Evolutionary conservation across 2,797 vertebrate species (phyloP).

Genomic region (Sebastes aleutianus): DNA sequence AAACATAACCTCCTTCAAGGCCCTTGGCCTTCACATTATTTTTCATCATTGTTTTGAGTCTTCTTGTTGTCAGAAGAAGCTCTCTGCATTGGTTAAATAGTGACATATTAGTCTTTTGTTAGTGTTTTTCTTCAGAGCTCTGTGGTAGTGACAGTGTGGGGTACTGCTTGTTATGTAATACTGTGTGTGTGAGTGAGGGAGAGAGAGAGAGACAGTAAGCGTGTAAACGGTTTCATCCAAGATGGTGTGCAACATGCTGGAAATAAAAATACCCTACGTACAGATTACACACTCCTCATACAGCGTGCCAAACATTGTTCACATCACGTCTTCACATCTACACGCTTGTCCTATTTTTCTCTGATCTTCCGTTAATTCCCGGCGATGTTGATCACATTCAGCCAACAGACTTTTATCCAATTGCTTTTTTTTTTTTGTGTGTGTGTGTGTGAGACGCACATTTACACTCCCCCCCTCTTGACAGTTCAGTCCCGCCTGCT

Average conservation of each 20-base stretch:
- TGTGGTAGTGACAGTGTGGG: slow-evolving; percentile 26
- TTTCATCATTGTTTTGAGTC: too few species aligned
- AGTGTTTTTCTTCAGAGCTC: slow-evolving; percentile 5
- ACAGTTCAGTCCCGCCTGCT: slow-evolving; percentile 39
- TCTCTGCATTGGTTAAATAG: slow-evolving; percentile 4
- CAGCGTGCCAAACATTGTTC: background rate
- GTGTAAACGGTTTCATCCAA: background rate
- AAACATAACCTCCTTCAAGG: too few species aligned
- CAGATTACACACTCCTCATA: background rate
- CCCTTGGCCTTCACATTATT: too few species aligned
- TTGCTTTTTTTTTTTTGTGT: background rate
- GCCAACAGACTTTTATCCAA: background rate
- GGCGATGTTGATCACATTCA: slow-evolving; percentile 24
- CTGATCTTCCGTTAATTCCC: background rate
- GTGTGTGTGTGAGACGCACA: background rate
- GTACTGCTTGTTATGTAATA: slow-evolving; percentile 37
- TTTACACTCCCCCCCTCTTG: background rate
- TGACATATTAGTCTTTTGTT: slow-evolving; percentile 2
- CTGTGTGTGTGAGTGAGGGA: background rate
- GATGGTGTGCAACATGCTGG: slow-evolving; percentile 33
- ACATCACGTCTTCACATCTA: background rate
- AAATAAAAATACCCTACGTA: slow-evolving; percentile 6
- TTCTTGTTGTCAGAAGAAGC: too few species aligned
- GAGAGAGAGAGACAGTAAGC: background rate
- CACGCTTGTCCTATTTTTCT: background rate